Evolutionary conservation across 1,140 invertebrate species (phyloP), one percentile per base, ranked within the genome.

Genomic region (Drosophila serrata): DNA sequence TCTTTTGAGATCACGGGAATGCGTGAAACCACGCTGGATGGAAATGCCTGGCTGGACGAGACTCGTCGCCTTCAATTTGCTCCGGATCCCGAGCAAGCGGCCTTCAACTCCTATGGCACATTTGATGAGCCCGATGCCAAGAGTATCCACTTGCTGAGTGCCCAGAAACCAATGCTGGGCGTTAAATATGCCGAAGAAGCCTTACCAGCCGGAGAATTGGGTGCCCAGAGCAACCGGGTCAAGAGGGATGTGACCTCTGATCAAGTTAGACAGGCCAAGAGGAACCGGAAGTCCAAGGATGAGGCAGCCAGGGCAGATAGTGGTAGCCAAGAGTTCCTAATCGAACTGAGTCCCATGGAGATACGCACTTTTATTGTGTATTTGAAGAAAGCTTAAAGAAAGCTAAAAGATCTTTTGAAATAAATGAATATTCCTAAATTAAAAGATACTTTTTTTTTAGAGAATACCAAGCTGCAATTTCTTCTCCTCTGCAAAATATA

Each of bases 1-100:
- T 56, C 49, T 8, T 86, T 92, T 5, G 60, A 85, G 11, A 70
- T 91, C 37, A 73, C 60, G n/a, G 53, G 76, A 22, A 82, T 92
- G 29, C 79, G 82, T 2, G 92, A 93, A 58, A 92, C 85, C 4
- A 92, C 92, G 8, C 40, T 93, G 42, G 91, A 91, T 62, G 92
- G 90, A 12, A 93, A 90, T 81, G 79, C 92, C 17, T 87, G 73
- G 79, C 42, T 93, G 40, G 61, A 79, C 17, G 88, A 92, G n/a
- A 76, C 77, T 43, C 79, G 37, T 3, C 88, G 92, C 7, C 79
- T 93, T 40, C 80, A 88, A 39, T 93, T 93, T 58, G 75, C 78
- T 19, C 74, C 86, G 0, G 90, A 92, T 42, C 37, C 74, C 8
- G 69, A 85, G 4, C 49, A 46, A 15, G 69, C 53, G 1, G 45